Evolutionary conservation across 37 sponge, comb jelly and placozoan species (phyloP).

Genomic region (Oscarella lobularis): DNA sequence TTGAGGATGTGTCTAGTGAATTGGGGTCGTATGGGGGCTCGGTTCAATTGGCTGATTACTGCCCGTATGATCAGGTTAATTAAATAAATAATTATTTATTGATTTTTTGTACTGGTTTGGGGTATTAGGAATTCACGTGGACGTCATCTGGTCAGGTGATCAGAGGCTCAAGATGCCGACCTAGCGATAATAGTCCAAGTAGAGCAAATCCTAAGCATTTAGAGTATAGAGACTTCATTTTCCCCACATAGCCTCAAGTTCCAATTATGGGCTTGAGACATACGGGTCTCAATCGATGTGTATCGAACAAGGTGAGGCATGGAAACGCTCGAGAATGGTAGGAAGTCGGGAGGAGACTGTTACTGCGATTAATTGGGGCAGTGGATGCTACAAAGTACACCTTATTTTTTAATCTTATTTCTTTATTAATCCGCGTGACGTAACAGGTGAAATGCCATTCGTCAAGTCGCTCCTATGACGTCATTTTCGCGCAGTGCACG

Average conservation of each 20-base stretch:
- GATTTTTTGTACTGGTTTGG: not conserved
- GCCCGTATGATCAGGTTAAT: not conserved
- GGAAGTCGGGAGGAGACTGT: not conserved
- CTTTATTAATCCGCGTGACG: too few species aligned
- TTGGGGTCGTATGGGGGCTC: not conserved
- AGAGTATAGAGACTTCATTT: too few species aligned
- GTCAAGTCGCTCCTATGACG: too few species aligned
- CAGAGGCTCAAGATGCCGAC: too few species aligned
- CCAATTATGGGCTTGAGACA: not conserved
- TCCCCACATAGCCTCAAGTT: not conserved
- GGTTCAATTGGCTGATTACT: not conserved
- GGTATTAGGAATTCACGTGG: too few species aligned
- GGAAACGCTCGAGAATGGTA: too few species aligned
- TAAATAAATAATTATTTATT: not conserved
- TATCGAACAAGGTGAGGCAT: not conserved
- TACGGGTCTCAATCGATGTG: not conserved
- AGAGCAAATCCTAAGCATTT: too few species aligned
- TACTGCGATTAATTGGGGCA: not conserved
- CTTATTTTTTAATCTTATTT: too few species aligned
- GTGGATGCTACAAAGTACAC: slow-evolving; percentile 1
- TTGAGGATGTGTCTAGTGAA: not conserved
- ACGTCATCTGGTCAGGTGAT: too few species aligned
- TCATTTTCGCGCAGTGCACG: too few species aligned
- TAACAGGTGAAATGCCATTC: too few species aligned
- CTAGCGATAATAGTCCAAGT: too few species aligned